Base-by-base conservation (phyloP, 1,140 invertebrate species). In the Venustaconcha ellipsiformis region DNA sequence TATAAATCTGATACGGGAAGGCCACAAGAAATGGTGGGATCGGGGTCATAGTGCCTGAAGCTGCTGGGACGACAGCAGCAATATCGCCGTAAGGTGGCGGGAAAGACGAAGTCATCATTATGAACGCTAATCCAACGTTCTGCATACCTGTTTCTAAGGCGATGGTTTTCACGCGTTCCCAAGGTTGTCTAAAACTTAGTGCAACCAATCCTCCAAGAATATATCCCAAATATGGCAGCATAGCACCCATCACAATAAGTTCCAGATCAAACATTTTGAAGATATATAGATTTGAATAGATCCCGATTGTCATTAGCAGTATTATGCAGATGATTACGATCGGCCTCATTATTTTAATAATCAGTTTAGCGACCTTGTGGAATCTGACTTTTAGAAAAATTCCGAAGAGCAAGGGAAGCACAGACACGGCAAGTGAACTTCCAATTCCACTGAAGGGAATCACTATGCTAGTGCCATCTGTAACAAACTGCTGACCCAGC, bases 41-140 rank as follows among this genome's bases (percentile, higher is more conserved):
- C 23, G 97, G 97, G 1, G 97, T 99, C 94, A 99, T 97, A 57
- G 97, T 94, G 18, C 96, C 96, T 48, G 95, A 94, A n/a, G 89
- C 87, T 12, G 90, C 82, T 0, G 90, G 85, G 0, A 86, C 85
- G n/a, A 91, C 88, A 13, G 89, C 85, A 2, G 90, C 87, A 57
- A 91, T 72, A 56, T 91, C 90, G 1, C 90, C 89, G 59, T 90
- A 87, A 0, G 91, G 92, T 48, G 87, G 86, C 0, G 89, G 88
- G 63, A 92, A 84, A 8, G 91, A 89, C 26, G 87, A 79, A 66
- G 89, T 81, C 76, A 92, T 80, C 57, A 92, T 74, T n/a, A 92
- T 76, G 67, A 91, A 90, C 0, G 90, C 82, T 55, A 92, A 82
- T 12, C 88, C 90, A 15, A 85, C 84, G 77, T 92, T 92, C 80